Conservation (phyloP, 2,888 invertebrate species). For the Aporophyla nigra region DNA sequence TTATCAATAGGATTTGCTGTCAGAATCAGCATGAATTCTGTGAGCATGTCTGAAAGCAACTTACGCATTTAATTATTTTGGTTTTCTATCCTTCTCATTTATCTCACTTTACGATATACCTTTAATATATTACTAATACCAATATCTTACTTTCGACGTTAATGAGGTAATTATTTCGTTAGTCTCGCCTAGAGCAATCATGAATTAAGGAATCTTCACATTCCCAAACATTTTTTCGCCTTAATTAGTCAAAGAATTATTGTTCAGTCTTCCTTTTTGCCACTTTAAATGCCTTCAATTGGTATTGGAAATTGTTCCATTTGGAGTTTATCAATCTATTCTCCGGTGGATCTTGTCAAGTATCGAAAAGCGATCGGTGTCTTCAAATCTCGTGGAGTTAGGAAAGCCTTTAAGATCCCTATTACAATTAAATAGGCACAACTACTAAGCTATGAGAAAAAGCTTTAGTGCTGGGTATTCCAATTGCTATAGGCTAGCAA, state of each 20-base stretch:
- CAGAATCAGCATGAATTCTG: slow-evolving; percentile 86
- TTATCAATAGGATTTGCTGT: slow-evolving; percentile 71
- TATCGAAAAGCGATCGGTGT: slow-evolving; percentile 93
- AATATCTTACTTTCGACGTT: slow-evolving; percentile 3
- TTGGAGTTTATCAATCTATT: slow-evolving; percentile 93
- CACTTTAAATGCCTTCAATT: neutral
- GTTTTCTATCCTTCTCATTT: slow-evolving; percentile 57
- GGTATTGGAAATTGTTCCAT: slow-evolving; percentile 91
- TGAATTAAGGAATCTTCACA: slow-evolving; percentile 87
- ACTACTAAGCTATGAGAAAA: slow-evolving; percentile 90
- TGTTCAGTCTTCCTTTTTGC: neutral
- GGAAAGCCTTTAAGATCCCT: slow-evolving; percentile 92
- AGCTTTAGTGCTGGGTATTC: slow-evolving; percentile 91
- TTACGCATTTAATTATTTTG: slow-evolving; percentile 76
- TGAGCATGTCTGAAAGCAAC: slow-evolving; percentile 76
- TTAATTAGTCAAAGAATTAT: neutral
- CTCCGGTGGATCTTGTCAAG: slow-evolving; percentile 93
- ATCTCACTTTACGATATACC: slow-evolving; percentile 7
- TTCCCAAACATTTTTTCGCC: slow-evolving; percentile 77
- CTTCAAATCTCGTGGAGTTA: slow-evolving; percentile 93
- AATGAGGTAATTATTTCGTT: neutral
- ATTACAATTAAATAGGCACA: slow-evolving; percentile 88
- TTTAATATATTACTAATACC: too few species aligned
- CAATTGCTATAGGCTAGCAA: slow-evolving; percentile 90
- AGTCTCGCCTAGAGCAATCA: slow-evolving; percentile 78